phyloP scores from a whole-genome alignment of 2,888 invertebrate species.

The Acleris emargana region DNA sequence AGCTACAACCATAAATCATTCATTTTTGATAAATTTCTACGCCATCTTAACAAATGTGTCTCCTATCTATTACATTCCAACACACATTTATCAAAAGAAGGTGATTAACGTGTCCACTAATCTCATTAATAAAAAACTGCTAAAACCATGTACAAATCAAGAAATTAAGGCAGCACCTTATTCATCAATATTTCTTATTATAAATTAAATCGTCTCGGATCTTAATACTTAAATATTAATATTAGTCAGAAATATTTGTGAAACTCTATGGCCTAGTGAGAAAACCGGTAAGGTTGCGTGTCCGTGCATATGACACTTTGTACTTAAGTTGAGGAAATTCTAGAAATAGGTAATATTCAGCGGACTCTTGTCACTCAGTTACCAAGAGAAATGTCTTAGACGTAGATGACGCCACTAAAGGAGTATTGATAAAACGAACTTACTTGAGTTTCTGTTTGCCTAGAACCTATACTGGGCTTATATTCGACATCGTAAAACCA shows the following conservation, averaged over 20 bases:
- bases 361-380: slow-evolving; percentile 19
- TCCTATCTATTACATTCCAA: neutral
- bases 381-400: slow-evolving; percentile 9
- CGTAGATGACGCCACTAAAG: neutral
- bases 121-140: slow-evolving; percentile 6
- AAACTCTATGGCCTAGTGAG: slow-evolving; percentile 32
- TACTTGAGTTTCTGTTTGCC: no score
- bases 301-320: slow-evolving; percentile 26
- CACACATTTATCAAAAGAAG: neutral
- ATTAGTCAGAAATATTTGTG: slow-evolving; percentile 34
- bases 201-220: slow-evolving; percentile 10
- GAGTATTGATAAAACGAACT: no score
- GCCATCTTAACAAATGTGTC: neutral
- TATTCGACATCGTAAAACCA: neutral
- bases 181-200: slow-evolving; percentile 16
- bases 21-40: no score
- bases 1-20: no score
- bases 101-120: neutral
- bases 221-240: slow-evolving; percentile 26
- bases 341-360: slow-evolving; percentile 10
- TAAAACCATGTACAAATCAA: neutral
- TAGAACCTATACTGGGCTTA: neutral
- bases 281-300: slow-evolving; percentile 35
- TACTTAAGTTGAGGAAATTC: slow-evolving; percentile 31
- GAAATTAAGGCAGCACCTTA: slow-evolving; percentile 21